Percentiles rank a stretch among this genome's conserved stretches.
These are phyloP conservation scores for Diarsia brunnea DNA, from an alignment of 2,888 invertebrate genomes.

Conservation along the genomic window DNA sequence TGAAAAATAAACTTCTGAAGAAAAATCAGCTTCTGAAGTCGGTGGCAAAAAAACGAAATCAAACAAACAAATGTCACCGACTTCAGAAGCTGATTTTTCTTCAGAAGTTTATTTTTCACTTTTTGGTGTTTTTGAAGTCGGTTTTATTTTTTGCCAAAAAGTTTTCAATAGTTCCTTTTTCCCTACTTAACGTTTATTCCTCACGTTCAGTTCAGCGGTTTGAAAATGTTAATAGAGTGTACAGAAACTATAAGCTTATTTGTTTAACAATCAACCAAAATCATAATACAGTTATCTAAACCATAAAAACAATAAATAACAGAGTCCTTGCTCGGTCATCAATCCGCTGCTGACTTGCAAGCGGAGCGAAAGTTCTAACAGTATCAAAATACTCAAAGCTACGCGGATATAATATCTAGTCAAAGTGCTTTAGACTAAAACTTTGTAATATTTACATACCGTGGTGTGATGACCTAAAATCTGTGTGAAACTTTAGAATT, in stretches of 20 bases:
- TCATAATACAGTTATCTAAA: too few relatives aligned
- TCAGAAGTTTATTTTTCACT: too few relatives aligned
- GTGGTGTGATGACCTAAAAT: conserved; percentile 41
- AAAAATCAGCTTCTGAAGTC: too few relatives aligned
- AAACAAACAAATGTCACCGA: too few relatives aligned
- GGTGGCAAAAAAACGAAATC: too few relatives aligned
- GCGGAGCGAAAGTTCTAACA: conserved; percentile 45
- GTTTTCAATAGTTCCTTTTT: too few relatives aligned
- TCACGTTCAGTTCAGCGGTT: neutral
- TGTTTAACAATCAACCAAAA: neutral
- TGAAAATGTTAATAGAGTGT: neutral
- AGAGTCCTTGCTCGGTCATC: conserved; percentile 9
- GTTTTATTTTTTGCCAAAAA: too few relatives aligned
- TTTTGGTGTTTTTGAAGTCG: too few relatives aligned
- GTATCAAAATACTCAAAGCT: conserved; percentile 18
- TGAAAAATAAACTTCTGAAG: too few relatives aligned
- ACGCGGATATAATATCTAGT: conserved; percentile 22
- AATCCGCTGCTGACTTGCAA: conserved; percentile 2
- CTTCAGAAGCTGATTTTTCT: too few relatives aligned
- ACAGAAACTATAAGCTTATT: neutral
- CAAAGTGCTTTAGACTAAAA: conserved; percentile 44
- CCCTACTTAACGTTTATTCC: neutral
- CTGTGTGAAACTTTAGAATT: conserved; percentile 39
- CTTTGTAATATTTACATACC: conserved; percentile 44
- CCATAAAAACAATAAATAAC: neutral